Conservation (phyloP, 2,113 vertebrate genomes). For the Micromys minutus region DNA sequence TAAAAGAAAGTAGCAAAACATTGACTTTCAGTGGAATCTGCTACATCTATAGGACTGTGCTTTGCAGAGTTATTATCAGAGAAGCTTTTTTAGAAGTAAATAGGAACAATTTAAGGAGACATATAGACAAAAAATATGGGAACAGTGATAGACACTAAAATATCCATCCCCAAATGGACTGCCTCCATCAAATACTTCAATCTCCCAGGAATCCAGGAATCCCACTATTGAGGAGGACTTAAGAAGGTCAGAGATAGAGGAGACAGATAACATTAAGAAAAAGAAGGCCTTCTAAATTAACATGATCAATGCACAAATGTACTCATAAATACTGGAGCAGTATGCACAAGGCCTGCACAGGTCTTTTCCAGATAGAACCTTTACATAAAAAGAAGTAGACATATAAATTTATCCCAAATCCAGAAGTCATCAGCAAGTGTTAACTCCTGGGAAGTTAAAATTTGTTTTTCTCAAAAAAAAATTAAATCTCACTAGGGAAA, state of each 20-base stretch:
- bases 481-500: background rate
- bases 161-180: background rate
- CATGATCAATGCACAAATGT: background rate
- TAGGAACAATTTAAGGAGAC: background rate
- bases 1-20: background rate
- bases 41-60: no score
- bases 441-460: background rate
- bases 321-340: background rate
- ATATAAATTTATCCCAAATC: background rate
- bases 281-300: background rate
- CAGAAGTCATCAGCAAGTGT: background rate
- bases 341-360: background rate
- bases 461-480: background rate
- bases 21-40: background rate
- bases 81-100: background rate
- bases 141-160: background rate
- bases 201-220: background rate
- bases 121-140: background rate
- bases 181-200: background rate
- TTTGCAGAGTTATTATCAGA: background rate
- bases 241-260: background rate
- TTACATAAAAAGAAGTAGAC: background rate
- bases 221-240: no score
- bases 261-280: background rate
- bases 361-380: background rate